Conservation (phyloP, 2,113 vertebrate species). For the Astur gentilis region DNA sequence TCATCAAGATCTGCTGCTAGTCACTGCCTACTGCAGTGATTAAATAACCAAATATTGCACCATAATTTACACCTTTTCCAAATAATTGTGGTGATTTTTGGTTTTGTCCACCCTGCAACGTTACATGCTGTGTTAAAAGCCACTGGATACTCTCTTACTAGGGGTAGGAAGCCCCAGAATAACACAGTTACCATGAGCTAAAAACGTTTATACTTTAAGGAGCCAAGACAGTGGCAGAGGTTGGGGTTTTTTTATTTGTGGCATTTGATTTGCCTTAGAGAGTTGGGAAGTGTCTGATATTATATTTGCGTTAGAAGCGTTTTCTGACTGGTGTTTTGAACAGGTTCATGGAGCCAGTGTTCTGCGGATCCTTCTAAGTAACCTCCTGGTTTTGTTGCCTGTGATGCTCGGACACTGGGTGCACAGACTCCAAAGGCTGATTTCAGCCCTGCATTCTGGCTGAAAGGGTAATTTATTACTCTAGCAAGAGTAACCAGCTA, state of each 20-base stretch:
- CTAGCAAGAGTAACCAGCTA: not conserved
- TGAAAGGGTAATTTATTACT: not conserved
- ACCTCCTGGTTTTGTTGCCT: not conserved
- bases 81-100: not conserved
- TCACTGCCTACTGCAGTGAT: not conserved
- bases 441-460: not conserved
- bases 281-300: not conserved
- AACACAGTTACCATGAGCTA: not conserved
- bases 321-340: not conserved
- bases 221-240: not conserved
- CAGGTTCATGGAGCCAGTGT: not conserved
- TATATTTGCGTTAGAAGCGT: not conserved
- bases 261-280: not conserved
- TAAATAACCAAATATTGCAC: not conserved
- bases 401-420: not conserved
- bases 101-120: accelerated
- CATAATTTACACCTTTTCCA: not conserved
- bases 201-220: not conserved
- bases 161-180: not conserved
- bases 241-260: not conserved
- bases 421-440: not conserved
- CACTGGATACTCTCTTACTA: not conserved
- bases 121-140: not conserved
- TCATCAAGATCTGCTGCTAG: not conserved
- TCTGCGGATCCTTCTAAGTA: not conserved